Evolutionary conservation across 2,113 vertebrate species (phyloP), one percentile per base, ranked within the genome.

Genomic region (Aphyosemion australe): DNA sequence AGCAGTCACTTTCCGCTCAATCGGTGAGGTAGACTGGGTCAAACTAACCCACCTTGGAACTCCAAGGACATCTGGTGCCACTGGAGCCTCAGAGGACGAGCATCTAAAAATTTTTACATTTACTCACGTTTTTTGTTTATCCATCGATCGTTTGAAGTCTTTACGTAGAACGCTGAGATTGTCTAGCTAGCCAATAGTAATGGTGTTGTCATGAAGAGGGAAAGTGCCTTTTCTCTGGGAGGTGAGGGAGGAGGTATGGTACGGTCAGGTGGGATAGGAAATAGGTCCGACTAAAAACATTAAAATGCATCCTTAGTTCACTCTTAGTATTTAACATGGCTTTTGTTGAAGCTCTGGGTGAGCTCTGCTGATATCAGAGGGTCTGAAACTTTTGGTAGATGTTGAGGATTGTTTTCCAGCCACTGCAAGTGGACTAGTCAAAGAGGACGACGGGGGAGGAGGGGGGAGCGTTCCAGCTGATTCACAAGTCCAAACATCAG

Each of bases 11-110:
- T 93, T 82, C 90, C 90, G 88, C 84, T 89, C 84, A 91, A 91
- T 91, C 90, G 91, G 91, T 93, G 93, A 94, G 93, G 93, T 94
- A 94, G 93, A 93, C 92, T 85, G 91, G 92, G 91, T 93, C 87
- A 84, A 68, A 78, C 76, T 78, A 90, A 90, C 91, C 92, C 91
- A 89, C 87, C 88, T 66, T 90, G 78, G 82, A 84, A 89, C 90
- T 89, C 84, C 83, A 79, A 76, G 50, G 82, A 82, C 84, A 80
- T 84, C 87, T 77, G 79, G 75, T 82, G 83, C 85, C 72, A 69
- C 84, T 84, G 80, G 85, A 89, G 88, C 86, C 88, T 78, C 85
- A 89, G 80, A 86, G 83, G 80, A 84, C 87, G 75, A 74, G 74
- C 76, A 85, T 88, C 84, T 87, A 65, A 75, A 71, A 65, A n/a